Evolutionary conservation across 1,140 invertebrate genomes (phyloP).

Genomic region (Copidosoma floridanum): DNA sequence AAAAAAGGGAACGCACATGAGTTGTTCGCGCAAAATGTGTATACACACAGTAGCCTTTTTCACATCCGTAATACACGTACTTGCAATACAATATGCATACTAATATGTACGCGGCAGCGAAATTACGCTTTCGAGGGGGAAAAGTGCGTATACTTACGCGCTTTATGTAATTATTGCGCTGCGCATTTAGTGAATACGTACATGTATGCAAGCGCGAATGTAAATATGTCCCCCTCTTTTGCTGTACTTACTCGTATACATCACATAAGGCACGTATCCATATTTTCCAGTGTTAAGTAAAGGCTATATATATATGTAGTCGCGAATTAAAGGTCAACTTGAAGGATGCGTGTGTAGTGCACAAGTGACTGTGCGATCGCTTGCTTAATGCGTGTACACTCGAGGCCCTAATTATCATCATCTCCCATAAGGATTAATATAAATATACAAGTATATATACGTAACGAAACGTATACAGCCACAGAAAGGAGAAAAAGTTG

Average conservation of each 20-base stretch:
- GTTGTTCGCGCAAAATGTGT: too few species aligned
- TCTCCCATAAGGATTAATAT: slow-evolving; percentile 36
- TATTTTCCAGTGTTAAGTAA: too few species aligned
- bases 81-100: too few species aligned
- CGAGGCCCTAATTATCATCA: slow-evolving; percentile 32
- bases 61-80: background rate
- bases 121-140: background rate
- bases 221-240: slow-evolving; percentile 5
- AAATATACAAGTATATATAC: too few species aligned
- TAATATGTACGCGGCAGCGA: background rate
- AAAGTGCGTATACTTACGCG: background rate
- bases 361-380: too few species aligned
- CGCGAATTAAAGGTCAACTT: slow-evolving; percentile 30
- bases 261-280: too few species aligned
- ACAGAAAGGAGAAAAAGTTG: too few species aligned
- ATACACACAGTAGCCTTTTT: too few species aligned
- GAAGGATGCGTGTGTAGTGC: slow-evolving; percentile 29
- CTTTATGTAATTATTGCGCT: slow-evolving; percentile 18
- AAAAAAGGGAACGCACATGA: background rate
- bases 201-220: slow-evolving; percentile 2
- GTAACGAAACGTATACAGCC: too few species aligned
- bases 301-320: slow-evolving; percentile 10
- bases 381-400: background rate
- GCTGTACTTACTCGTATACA: background rate
- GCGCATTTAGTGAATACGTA: background rate